Evolutionary conservation across 2,113 vertebrate genomes (phyloP), one percentile per base, ranked within the genome.

Genomic region (Nothocercus julius): DNA sequence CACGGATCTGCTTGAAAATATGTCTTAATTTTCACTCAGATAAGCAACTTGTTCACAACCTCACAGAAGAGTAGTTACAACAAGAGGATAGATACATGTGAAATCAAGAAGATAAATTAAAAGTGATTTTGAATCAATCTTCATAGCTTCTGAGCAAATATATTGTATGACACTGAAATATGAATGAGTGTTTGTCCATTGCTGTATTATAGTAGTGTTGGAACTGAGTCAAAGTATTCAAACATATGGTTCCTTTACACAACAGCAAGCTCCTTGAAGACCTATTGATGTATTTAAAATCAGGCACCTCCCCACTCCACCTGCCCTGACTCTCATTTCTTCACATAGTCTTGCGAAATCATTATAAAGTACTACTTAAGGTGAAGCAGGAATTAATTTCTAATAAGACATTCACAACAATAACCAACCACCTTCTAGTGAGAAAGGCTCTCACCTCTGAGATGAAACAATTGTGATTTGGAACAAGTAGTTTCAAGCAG

Each of bases 291-390:
- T 66, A 22, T 20, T 76, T 69, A 58, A n/a, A 4, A 27, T 7
- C 68, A 85, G 63, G 17, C 67, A 70, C 45, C 54, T 85, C 51
- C 47, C 14, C 3, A 0, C 32, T 91, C n/a, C 16, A 18, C 34
- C 45, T 74, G 45, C 59, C 58, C 53, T 85, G 49, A n/a, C 56
- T 79, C 85, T 66, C 19, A 47, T 96, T 94, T 77, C 82, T 92
- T 81, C 78, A 91, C 24, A 59, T 5, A n/a, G 20, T 38, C 53
- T 96, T 89, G 74, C 59, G 77, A 90, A 89, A 93, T 85, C 53
- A 15, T 64, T 58, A 91, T 86, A 84, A 82, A 82, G 34, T 58
- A 30, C 17, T 74, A 21, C 13, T 64, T 74, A 82, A 78, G 40
- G 12, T 38, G 82, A 87, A 80, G 40, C 17, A 76, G 62, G 54